phyloP scores from a whole-genome alignment of 2,113 vertebrate genomes.

The Isurus oxyrinchus region DNA sequence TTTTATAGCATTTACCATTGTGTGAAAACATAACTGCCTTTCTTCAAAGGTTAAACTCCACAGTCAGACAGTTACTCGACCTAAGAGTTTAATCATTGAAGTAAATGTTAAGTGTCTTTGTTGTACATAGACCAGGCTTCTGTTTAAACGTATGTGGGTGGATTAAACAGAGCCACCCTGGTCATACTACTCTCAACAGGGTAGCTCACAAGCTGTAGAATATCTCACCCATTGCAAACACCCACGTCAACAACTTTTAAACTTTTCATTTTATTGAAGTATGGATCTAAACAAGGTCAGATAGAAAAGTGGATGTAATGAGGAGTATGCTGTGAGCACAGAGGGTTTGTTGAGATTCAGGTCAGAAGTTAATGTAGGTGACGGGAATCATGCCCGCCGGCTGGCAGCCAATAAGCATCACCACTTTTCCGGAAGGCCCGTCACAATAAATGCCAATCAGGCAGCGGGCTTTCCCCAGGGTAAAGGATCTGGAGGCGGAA shows the following conservation, averaged over 20 bases:
- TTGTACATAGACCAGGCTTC: background rate
- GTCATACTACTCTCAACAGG: background rate
- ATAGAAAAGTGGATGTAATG: background rate
- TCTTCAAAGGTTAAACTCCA: background rate
- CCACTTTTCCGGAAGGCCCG: too few species aligned
- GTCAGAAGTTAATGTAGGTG: too few species aligned
- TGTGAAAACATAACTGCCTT: background rate
- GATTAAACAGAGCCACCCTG: background rate
- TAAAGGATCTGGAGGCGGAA: too few species aligned
- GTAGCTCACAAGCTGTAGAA: background rate
- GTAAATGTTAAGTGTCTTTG: background rate
- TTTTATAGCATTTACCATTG: background rate
- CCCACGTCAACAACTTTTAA: background rate
- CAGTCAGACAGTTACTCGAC: background rate
- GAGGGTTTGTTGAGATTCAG: background rate
- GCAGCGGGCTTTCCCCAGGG: too few species aligned
- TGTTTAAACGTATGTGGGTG: background rate
- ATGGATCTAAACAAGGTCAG: background rate
- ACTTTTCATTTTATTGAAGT: background rate
- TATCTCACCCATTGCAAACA: background rate
- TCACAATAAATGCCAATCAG: too few species aligned
- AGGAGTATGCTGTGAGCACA: background rate
- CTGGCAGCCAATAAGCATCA: too few species aligned
- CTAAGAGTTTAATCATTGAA: background rate
- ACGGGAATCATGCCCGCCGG: too few species aligned